Conservation (phyloP, 2,113 vertebrate species). For the Eudyptes chrysolophus region DNA sequence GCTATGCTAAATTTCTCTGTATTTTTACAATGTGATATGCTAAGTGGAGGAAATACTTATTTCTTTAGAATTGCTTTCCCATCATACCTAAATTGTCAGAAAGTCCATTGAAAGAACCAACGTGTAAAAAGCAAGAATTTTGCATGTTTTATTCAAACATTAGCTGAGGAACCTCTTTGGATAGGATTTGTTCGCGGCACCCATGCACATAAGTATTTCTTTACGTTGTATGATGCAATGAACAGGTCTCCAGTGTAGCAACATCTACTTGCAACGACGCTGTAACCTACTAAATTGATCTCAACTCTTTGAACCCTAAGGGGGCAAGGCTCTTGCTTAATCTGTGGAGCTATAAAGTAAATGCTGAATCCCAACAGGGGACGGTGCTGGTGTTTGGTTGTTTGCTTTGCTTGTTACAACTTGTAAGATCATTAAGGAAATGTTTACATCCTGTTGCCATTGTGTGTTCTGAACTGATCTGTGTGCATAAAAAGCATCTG, state of each 20-base stretch:
- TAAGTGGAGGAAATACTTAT: not conserved
- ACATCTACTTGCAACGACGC: constrained; percentile 25
- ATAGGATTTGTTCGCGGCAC: constrained; percentile 26
- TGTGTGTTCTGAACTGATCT: constrained; percentile 8
- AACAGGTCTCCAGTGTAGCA: constrained; percentile 55
- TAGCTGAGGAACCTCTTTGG: constrained; percentile 10
- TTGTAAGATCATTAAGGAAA: constrained; percentile 69
- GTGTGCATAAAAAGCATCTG: not conserved
- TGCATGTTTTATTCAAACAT: not conserved
- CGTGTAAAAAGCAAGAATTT: not conserved
- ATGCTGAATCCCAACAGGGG: constrained; percentile 47
- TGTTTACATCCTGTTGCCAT: constrained; percentile 62
- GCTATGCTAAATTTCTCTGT: not conserved
- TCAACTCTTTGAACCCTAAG: constrained; percentile 38
- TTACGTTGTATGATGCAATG: constrained; percentile 65
- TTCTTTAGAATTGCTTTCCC: not conserved
- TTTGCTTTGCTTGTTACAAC: constrained; percentile 70
- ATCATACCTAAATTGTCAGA: not conserved
- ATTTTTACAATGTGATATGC: not conserved
- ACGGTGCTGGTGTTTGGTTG: constrained; percentile 54
- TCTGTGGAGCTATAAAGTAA: constrained; percentile 56
- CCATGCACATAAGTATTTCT: constrained; percentile 1
- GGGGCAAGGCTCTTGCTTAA: constrained; percentile 51
- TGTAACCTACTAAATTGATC: constrained; percentile 63
- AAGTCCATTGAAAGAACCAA: not conserved